Conservation (phyloP, 2,888 invertebrate genomes). For the Himalopsyche tibetana region DNA sequence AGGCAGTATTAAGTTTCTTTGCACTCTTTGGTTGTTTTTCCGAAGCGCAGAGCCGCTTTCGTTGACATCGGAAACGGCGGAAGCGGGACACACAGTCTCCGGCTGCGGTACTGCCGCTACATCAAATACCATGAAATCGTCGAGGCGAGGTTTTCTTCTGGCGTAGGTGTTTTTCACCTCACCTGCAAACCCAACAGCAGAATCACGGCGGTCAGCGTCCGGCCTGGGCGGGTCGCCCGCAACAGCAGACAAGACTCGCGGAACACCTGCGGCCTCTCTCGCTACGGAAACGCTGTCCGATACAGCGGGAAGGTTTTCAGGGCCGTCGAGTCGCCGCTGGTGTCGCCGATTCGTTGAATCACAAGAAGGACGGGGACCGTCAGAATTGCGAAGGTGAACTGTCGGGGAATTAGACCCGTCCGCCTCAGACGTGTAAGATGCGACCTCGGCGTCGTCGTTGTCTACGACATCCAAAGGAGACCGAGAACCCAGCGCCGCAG, state of each 20-base stretch:
- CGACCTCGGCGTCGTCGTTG: neutral
- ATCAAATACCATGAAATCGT: conserved; percentile 56
- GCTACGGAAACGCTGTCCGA: neutral
- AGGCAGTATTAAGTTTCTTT: neutral
- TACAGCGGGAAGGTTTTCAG: neutral
- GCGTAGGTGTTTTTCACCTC: conserved; percentile 58
- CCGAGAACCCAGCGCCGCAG: neutral
- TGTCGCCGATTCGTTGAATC: neutral
- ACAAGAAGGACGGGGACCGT: neutral
- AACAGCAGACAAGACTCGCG: neutral
- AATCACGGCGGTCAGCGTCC: conserved; percentile 26
- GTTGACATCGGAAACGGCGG: neutral
- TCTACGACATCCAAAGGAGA: neutral
- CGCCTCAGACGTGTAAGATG: neutral
- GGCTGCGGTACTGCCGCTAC: neutral
- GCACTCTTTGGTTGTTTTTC: no score
- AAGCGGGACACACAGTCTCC: neutral
- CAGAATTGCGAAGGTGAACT: neutral
- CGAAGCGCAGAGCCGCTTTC: no score
- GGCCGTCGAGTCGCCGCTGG: neutral
- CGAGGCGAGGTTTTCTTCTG: conserved; percentile 55
- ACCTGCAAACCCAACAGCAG: conserved; percentile 46
- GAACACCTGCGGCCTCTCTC: neutral
- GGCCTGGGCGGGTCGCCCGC: neutral
- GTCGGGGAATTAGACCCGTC: neutral